A percentile compares a stretch with the other conserved stretches of the same genome.
These are phyloP conservation scores for Zaprionus camerounensis DNA, from an alignment of 1,140 invertebrate species.

Conservation along the genomic window DNA sequence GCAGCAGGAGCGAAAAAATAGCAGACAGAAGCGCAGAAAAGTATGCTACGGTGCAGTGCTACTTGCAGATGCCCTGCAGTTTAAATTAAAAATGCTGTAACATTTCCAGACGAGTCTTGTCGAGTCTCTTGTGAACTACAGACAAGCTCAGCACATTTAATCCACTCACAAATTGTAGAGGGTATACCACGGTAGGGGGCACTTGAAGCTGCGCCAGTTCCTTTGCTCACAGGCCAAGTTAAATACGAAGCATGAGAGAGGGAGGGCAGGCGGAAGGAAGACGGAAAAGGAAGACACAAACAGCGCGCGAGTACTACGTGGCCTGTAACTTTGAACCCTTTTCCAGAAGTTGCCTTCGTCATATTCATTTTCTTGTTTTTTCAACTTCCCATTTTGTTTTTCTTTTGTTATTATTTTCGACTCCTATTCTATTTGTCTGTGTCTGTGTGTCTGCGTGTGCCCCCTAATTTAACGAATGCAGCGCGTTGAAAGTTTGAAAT, in stretches of 20 bases:
- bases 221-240: constrained; percentile 42
- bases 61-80: neutral
- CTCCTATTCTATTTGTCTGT: neutral
- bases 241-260: constrained; percentile 36
- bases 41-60: neutral
- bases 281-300: constrained; percentile 25
- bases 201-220: neutral
- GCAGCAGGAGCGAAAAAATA: constrained; percentile 46
- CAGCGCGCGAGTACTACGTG: constrained; percentile 41
- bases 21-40: constrained; percentile 23
- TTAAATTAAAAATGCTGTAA: neutral
- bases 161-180: neutral
- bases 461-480: constrained; percentile 50
- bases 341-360: constrained; percentile 51
- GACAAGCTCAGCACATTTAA: neutral
- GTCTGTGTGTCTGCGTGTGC: neutral
- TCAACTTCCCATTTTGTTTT: constrained; percentile 23
- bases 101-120: neutral
- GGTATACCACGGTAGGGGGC: neutral
- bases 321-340: constrained; percentile 70
- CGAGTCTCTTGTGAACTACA: neutral
- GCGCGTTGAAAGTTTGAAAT: constrained; percentile 66
- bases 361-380: constrained; percentile 38
- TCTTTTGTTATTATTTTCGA: constrained; percentile 18
- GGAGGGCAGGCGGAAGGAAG: constrained; percentile 4